These are phyloP conservation scores for Pygocentrus nattereri DNA, from an alignment of 2,797 vertebrate genomes.

Conservation along the genomic window DNA sequence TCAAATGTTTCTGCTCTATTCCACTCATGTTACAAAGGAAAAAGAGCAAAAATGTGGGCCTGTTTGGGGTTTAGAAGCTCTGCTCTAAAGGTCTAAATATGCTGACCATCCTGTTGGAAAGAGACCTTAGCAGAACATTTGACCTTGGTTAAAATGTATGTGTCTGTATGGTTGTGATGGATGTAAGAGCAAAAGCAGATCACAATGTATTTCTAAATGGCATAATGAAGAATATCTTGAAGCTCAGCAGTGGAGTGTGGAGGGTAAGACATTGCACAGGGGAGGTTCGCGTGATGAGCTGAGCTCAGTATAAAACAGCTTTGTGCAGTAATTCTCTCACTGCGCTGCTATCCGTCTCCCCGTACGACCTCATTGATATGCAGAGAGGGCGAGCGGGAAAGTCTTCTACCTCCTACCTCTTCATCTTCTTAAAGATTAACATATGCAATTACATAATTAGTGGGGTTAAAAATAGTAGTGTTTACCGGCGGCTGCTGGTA, in stretches of 20 bases:
- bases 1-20: too few species aligned
- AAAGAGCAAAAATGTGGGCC: too few species aligned
- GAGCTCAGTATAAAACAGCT: conserved; percentile 30
- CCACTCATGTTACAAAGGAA: too few species aligned
- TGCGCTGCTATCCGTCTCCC: conserved; percentile 29
- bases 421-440: conserved; percentile 68
- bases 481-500: conserved; percentile 52
- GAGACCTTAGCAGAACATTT: too few species aligned
- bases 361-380: conserved; percentile 45
- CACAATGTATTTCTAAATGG: background rate
- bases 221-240: background rate
- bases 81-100: background rate
- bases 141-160: background rate
- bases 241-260: conserved; percentile 7
- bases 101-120: background rate
- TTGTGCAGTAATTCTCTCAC: conserved; percentile 26
- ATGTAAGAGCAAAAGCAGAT: background rate
- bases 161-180: background rate
- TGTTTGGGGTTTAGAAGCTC: too few species aligned
- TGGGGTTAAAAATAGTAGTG: conserved; percentile 72
- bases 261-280: conserved; percentile 11
- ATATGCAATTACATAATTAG: conserved; percentile 75
- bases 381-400: conserved; percentile 14
- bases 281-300: conserved; percentile 14
- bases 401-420: conserved; percentile 44